phyloP scores from a whole-genome alignment of 2,888 invertebrate species.

The Tipula vernalis region DNA sequence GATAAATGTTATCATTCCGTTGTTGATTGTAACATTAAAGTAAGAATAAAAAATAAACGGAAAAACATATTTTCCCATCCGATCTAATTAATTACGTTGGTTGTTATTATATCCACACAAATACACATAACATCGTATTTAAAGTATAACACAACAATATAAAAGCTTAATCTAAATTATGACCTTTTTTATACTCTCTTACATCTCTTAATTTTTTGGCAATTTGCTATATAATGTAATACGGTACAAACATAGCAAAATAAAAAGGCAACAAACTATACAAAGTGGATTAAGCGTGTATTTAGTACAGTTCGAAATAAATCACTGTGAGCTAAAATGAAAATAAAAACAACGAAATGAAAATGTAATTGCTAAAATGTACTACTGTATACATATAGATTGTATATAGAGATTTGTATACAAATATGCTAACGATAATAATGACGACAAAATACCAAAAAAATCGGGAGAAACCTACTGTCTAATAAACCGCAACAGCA shows the following conservation, averaged over 20 bases:
- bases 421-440: background rate
- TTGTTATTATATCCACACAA: background rate
- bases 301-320: background rate
- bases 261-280: background rate
- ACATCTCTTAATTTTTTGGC: background rate
- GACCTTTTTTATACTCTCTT: background rate
- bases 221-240: background rate
- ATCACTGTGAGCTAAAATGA: background rate
- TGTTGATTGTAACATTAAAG: background rate
- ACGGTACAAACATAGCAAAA: background rate
- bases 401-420: background rate
- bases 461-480: background rate
- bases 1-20: background rate
- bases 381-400: background rate
- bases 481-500: background rate
- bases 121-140: background rate
- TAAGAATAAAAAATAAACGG: background rate
- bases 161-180: background rate
- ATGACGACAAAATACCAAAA: background rate
- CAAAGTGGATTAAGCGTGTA: background rate
- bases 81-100: background rate
- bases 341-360: background rate
- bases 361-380: background rate
- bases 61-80: background rate
- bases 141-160: background rate